Evolutionary conservation across 2,888 invertebrate species (phyloP).

Genomic region (Hyposoter didymator): DNA sequence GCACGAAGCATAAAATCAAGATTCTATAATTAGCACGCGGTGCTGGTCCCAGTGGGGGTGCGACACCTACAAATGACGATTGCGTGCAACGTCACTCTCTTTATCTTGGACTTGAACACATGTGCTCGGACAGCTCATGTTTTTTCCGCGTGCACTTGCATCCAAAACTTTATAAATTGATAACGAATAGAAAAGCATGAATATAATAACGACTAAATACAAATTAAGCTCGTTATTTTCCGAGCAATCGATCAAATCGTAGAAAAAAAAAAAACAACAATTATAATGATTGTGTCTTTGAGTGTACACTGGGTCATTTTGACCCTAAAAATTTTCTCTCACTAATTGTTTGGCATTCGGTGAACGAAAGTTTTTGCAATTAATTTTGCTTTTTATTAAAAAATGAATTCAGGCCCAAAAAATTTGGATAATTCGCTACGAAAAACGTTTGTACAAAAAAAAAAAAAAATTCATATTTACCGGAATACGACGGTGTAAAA

Average conservation of each 20-base stretch:
- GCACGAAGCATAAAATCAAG: slow-evolving; percentile 52
- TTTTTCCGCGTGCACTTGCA: slow-evolving; percentile 3
- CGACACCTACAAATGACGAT: slow-evolving; percentile 66
- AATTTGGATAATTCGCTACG: too few relatives aligned
- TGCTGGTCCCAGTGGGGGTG: slow-evolving; percentile 24
- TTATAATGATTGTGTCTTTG: background rate
- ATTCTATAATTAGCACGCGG: slow-evolving; percentile 60
- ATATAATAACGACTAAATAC: background rate
- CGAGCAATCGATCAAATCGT: background rate
- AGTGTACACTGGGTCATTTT: too few relatives aligned
- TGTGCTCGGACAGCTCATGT: slow-evolving; percentile 2
- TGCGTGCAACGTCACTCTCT: slow-evolving; percentile 53
- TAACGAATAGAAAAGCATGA: background rate
- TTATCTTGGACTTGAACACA: slow-evolving; percentile 21
- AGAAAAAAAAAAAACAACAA: background rate
- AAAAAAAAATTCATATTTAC: too few relatives aligned
- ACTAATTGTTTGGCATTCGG: too few relatives aligned
- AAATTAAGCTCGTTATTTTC: background rate
- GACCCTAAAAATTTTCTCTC: too few relatives aligned
- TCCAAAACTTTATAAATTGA: background rate
- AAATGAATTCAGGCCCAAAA: too few relatives aligned
- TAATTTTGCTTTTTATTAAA: background rate
- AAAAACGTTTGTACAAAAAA: too few relatives aligned
- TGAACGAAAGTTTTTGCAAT: too few relatives aligned
- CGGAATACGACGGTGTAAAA: too few relatives aligned